Evolutionary conservation across 2,113 vertebrate species (phyloP), one percentile per base, ranked within the genome.

Genomic region (Tyrannus savana): DNA sequence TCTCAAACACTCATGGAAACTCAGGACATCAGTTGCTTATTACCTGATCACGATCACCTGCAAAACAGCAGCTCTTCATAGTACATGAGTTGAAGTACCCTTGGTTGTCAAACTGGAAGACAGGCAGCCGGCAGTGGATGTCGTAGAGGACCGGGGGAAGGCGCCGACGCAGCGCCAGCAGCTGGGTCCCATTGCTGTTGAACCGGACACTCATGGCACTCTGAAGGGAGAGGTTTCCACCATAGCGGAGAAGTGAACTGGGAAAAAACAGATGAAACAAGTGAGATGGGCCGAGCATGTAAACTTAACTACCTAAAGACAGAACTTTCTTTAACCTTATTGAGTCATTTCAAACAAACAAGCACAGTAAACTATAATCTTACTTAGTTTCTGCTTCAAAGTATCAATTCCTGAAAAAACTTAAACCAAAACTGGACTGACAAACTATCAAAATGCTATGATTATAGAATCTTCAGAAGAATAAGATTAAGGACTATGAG

Each of bases 61-160:
- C 99, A 58, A 99, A 99, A 90, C 99, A 99, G 98, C 99, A 99
- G 97, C 99, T 99, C 96, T 99, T 99, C 99, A 99, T 99, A 83
- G 99, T 99, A 83, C 99, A 99, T 14, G 99, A 99, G 96, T 99
- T 99, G 97, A 99, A 99, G 97, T 99, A 99, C 14, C 99, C 99
- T 91, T 99, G 99, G 98, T 99, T 99, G 98, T 99, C 99, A 24
- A 99, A 99, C 98, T 99, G 99, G 98, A 99, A 99, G 97, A 99
- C 99, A 21, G 99, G 99, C 94, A 99, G 98, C 12, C 99, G 98
- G 14, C 99, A 99, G 97, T 99, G 99, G 78, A 99, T 99, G 96
- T 99, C 99, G 28, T 99, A 99, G 78, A 99, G 98, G 66, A 99
- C 99, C 0, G 99, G 99, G 4, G 99, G 99, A 62, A 99, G 98